Evolutionary conservation across 2,797 vertebrate species (phyloP), one percentile per base, ranked within the genome.

Genomic region (Margarornis squamiger): DNA sequence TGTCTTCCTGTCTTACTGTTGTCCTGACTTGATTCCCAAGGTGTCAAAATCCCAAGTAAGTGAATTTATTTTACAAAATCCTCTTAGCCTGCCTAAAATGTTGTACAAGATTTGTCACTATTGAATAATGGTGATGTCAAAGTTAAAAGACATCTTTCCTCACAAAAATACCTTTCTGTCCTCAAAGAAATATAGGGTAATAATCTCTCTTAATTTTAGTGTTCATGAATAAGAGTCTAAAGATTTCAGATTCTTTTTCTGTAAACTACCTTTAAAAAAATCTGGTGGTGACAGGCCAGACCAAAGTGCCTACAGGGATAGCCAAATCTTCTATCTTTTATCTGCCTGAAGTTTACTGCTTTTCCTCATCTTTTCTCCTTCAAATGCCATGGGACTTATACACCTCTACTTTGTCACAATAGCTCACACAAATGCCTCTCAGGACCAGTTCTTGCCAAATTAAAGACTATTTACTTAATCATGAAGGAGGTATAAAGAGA

Each of bases 381-480:
- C 74, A 88, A 90, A 88, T 73, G 26, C 46, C 52, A 54, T n/a
- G n/a, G 46, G 61, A 90, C 9, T 82, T 93, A 85, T 27, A 34
- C 57, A 76, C 46, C 18, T 49, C 70, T 72, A 52, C 30, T 22
- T 78, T 91, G 78, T 81, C 85, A 72, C 43, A 91, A 38, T 62
- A 57, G 49, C 16, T 80, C 83, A 83, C 9, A 2, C 36, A 95
- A 94, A 88, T 36, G 21, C 24, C 93, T 86, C 65, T 76, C 49
- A 68, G 58, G 21, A 86, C 36, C 34, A 63, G 32, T 8, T 63
- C 22, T 81, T 75, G 51, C 58, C 76, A 90, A 86, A 70, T 90
- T 83, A 76, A 91, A 92, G 32, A 49, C 59, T 91, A 63, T 82
- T 92, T 87, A 79, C 67, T 86, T 88, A 86, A 86, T 76, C 90